Evolutionary conservation across 2,888 invertebrate genomes (phyloP).

Genomic region (Poecilobothrus nobilitatus): DNA sequence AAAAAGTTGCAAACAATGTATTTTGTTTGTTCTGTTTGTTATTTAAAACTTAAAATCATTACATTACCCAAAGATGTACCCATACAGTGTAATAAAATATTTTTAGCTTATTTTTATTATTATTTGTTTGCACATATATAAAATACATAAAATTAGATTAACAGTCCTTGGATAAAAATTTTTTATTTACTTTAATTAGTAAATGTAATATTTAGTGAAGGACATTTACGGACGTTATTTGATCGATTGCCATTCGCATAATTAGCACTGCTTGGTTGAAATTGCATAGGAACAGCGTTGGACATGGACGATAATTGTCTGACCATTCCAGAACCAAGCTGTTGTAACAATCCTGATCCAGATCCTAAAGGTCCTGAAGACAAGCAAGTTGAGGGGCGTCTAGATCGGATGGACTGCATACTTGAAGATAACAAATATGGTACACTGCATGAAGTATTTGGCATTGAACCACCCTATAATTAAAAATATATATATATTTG

Average conservation of each 20-base stretch:
- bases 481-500: too few relatives aligned
- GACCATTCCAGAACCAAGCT: conserved; percentile 90
- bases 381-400: conserved; percentile 64
- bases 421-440: conserved; percentile 75
- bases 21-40: too few relatives aligned
- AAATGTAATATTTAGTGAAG: conserved; percentile 66
- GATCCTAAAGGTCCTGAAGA: conserved; percentile 54
- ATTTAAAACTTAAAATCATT: too few relatives aligned
- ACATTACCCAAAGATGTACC: too few relatives aligned
- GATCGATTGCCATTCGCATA: conserved; percentile 48
- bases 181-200: too few relatives aligned
- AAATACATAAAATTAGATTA: too few relatives aligned
- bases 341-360: conserved; percentile 72
- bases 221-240: conserved; percentile 61
- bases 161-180: too few relatives aligned
- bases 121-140: too few relatives aligned
- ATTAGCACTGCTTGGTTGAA: conserved; percentile 35
- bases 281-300: conserved; percentile 54
- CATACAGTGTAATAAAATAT: too few relatives aligned
- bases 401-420: conserved; percentile 66
- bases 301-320: conserved; percentile 65
- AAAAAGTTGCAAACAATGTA: too few relatives aligned
- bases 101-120: too few relatives aligned
- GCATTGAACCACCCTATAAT: conserved; percentile 74
- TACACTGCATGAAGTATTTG: conserved; percentile 81